These are phyloP conservation scores for Orientallactaga bullata DNA, from an alignment of 2,113 vertebrate species.

Conservation along the genomic window DNA sequence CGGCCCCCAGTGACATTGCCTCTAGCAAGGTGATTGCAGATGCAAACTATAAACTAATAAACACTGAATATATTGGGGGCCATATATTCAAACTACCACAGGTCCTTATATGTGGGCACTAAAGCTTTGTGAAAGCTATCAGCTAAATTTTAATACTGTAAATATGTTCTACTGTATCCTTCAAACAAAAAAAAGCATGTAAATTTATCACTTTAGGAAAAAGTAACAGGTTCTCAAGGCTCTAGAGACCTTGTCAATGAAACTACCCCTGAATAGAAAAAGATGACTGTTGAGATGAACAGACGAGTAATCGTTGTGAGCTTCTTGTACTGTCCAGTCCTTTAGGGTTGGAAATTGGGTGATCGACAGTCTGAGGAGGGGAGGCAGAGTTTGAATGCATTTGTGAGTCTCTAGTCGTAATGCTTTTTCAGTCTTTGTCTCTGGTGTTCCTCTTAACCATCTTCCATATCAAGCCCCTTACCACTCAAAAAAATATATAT, in stretches of 20 bases:
- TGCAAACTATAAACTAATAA: too few species aligned
- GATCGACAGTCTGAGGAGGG: neutral
- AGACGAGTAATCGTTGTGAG: rapidly evolving
- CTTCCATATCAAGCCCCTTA: neutral
- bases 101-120: neutral
- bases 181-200: neutral
- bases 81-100: too few species aligned
- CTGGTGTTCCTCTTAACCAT: neutral
- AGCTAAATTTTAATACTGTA: neutral
- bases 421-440: neutral
- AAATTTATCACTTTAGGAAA: neutral
- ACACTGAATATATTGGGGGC: too few species aligned
- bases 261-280: neutral
- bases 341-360: neutral
- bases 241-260: neutral
- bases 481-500: neutral
- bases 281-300: neutral
- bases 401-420: neutral
- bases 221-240: neutral
- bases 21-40: too few species aligned
- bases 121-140: neutral
- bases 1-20: too few species aligned
- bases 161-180: neutral
- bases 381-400: neutral
- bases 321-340: neutral